Base-by-base conservation (phyloP, 2,113 vertebrate species). In the Nematolebias whitei region DNA sequence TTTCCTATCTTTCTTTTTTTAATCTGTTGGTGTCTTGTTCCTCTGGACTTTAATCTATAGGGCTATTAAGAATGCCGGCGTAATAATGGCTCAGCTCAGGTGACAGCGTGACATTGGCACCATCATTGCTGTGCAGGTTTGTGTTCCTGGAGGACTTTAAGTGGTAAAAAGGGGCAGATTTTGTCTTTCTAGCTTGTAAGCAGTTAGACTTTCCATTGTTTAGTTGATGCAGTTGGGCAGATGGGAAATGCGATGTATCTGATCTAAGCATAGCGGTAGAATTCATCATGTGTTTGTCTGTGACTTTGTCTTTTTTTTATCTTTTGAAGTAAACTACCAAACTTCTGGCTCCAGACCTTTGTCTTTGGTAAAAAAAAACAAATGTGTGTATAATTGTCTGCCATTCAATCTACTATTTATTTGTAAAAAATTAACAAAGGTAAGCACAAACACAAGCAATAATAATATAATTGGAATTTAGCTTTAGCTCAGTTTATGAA, bases 1-100 rank as follows among this genome's bases (percentile, higher is more conserved):
- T 83, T 90, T 86, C 88, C 90, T 88, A 88, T 87, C 88, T 85
- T 89, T 88, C 85, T 87, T 83, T 90, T 91, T 93, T 92, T 92
- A 93, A 93, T 92, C 89, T 90, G 84, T 85, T 79, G 84, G 85
- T 81, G 88, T 90, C 90, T 87, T 86, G 85, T 89, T 91, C 87
- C 85, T 86, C 88, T 85, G 84, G 83, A 90, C 84, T 92, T 92
- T 92, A 93, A 93, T 93, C 85, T 88, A 79, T 86, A 78, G 77
- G 84, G 88, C 86, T 87, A 89, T 89, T 90, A 91, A 85, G 89
- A 85, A 87, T 73, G 78, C 70, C 74, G 38, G 82, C 82, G 84
- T 87, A 86, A 90, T 89, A 89, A 89, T 84, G 82, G 76, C 69
- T 71, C 76, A 18, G 86, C 78, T 65, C 86, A 88, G 87, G 83